Evolutionary conservation across 1,140 invertebrate genomes (phyloP).

Genomic region (Philotrypesis tridentata): DNA sequence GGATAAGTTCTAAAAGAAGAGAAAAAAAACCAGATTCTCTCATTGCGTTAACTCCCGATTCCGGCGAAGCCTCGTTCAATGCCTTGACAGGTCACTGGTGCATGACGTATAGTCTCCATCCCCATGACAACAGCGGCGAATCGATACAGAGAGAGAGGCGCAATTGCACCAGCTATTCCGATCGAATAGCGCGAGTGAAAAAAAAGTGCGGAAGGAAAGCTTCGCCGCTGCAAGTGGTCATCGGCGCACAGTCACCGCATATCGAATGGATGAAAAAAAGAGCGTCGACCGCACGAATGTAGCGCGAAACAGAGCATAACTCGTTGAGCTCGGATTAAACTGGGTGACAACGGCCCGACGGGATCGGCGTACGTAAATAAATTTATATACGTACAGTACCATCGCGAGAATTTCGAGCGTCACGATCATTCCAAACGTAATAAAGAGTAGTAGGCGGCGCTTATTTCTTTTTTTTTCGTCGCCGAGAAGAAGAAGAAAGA

Average conservation of each 20-base stretch:
- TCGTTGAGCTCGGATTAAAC: constrained; percentile 2
- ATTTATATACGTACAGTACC: not conserved
- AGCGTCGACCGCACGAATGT: not conserved
- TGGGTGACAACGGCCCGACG: constrained; percentile 28
- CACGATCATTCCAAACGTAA: not conserved
- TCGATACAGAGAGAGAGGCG: not conserved
- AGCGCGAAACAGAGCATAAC: constrained; percentile 3
- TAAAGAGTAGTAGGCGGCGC: not conserved
- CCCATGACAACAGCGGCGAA: not conserved
- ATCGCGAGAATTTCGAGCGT: not conserved
- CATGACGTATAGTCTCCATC: not conserved
- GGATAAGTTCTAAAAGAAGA: too few species aligned
- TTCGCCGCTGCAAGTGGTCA: not conserved
- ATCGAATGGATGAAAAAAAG: not conserved
- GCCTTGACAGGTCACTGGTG: not conserved
- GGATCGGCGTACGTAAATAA: too few species aligned
- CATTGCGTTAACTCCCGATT: not conserved
- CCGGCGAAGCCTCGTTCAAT: not conserved
- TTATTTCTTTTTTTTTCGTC: too few species aligned
- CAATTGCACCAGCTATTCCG: not conserved
- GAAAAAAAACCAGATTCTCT: not conserved
- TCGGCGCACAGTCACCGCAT: not conserved
- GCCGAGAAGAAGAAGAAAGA: not conserved
- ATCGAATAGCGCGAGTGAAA: too few species aligned
- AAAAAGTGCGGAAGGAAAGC: constrained; percentile 1